A percentile compares a stretch with the other conserved stretches of the same genome.
These are phyloP conservation scores for Byasa hedistus DNA, from an alignment of 2,888 invertebrate species.

Conservation along the genomic window DNA sequence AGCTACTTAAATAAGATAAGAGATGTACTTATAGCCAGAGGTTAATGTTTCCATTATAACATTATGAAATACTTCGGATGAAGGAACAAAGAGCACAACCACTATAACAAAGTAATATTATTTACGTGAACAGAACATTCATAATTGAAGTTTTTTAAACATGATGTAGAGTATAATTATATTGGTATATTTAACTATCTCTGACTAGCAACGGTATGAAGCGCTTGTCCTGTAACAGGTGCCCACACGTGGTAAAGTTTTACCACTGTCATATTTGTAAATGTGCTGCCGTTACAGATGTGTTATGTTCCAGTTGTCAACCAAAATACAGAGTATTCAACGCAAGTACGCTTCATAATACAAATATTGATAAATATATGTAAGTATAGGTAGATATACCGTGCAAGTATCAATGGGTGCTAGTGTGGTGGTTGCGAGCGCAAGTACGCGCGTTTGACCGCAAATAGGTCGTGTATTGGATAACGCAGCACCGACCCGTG, in stretches of 20 bases:
- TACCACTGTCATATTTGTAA: background rate
- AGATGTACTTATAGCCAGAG: conserved; percentile 18
- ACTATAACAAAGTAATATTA: background rate
- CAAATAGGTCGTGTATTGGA: conserved; percentile 77
- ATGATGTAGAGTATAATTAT: background rate
- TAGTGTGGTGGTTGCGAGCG: conserved; percentile 44
- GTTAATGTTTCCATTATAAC: conserved; percentile 19
- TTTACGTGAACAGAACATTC: background rate
- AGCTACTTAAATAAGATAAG: conserved; percentile 20
- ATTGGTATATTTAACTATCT: background rate
- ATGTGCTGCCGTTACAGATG: background rate
- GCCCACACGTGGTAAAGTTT: background rate
- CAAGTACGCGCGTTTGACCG: conserved; percentile 59
- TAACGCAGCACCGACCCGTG: conserved; percentile 61
- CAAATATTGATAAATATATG: background rate
- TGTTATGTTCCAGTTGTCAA: background rate
- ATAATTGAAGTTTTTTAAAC: background rate
- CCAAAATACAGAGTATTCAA: no score
- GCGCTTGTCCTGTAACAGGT: no score
- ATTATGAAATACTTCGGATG: conserved; percentile 17
- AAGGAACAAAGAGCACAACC: conserved; percentile 6
- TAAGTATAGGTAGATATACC: background rate
- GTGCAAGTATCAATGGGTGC: conserved; percentile 35
- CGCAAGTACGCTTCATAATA: background rate
- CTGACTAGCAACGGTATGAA: no score